Evolutionary conservation across 1,140 invertebrate genomes (phyloP), one percentile per base, ranked within the genome.

Genomic region (Panulirus ornatus): DNA sequence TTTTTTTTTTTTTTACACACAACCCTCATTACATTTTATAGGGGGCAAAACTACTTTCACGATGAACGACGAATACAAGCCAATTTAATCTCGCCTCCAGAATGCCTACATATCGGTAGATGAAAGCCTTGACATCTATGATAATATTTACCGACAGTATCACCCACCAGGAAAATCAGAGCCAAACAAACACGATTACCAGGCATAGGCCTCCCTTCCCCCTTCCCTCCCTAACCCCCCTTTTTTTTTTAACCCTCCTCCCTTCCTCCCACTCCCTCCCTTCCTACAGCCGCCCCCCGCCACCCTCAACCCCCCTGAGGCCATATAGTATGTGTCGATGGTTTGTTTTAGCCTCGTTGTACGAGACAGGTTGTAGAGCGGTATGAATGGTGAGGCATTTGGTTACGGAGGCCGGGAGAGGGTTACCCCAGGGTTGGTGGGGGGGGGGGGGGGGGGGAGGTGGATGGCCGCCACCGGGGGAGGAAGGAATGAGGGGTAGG

Each of bases 151-250:
- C 47, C 63, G 54, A 87, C n/a, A 19, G 54, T 63, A 54, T 78
- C 79, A 78, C 75, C 73, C 85, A 78, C 79, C 54, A 79, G 79
- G 78, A 87, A 87, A 87, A 87, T 87, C 75, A 76, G 66, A 58
- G 14, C 27, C 34, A 83, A 83, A 83, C 81, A 83, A 83, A 82
- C 44, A 58, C 22, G 40, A 40, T 42, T 47, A 78, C 40, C 40
- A 78, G 75, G 42, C 75, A 38, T 47, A 78, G 75, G 75, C n/a
- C 36, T 14, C 8, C 40, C 40, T 47, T 47, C 75, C 38, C 30
- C 3, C 70, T 5, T 5, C 44, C 16, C 51, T 58, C 51, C 16
- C 54, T n/a, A n/a, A n/a, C n/a, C n/a, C n/a, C n/a, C n/a, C n/a
- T n/a, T n/a, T n/a, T n/a, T n/a, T n/a, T n/a, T n/a, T n/a, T n/a